Evolutionary conservation across 2,888 invertebrate genomes (phyloP), one percentile per base, ranked within the genome.

Genomic region (Drosophila koepferae): DNA sequence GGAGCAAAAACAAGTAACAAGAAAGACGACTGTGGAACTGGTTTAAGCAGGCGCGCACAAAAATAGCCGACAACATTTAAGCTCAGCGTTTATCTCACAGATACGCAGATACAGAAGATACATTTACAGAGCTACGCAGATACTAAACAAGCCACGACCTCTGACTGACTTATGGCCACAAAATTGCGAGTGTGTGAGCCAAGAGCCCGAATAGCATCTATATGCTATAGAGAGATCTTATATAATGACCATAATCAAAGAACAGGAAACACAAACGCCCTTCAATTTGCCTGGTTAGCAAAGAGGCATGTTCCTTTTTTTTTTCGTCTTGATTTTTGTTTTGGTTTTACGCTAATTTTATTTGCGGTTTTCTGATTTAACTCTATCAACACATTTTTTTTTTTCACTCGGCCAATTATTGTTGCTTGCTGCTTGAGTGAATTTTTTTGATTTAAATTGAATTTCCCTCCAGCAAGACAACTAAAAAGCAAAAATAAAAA

Each of bases 301-400:
- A 48, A 48, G 46, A 48, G 61, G 23, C 18, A 16, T 6, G 7
- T 40, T 14, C 14, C 14, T 9, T 41, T 16, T 16, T 18, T 28
- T 43, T 20, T 20, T 28, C 28, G 28, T 28, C 28, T 28, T 20
- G 23, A 12, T 40, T 43, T 31, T 41, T 41, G 20, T 49, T 49
- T 63, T 23, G 56, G 53, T 59, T 73, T 64, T 63, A 71, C 63
- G 77, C 74, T 77, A 89, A 88, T 88, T 86, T 88, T 77, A 81
- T 85, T 88, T 88, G 90, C 64, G 90, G 89, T 82, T 88, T 84
- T 86, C 71, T 59, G 64, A 70, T 88, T 85, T 80, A 75, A 64
- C 72, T 55, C 74, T 54, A 69, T 56, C 59, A 78, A 63, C 55
- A 68, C 49, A 73, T 76, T 74, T 73, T 60, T 31, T 78, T n/a